These are phyloP conservation scores for Typhlomys cinereus DNA, from an alignment of 2,113 vertebrate species.

Conservation along the genomic window DNA sequence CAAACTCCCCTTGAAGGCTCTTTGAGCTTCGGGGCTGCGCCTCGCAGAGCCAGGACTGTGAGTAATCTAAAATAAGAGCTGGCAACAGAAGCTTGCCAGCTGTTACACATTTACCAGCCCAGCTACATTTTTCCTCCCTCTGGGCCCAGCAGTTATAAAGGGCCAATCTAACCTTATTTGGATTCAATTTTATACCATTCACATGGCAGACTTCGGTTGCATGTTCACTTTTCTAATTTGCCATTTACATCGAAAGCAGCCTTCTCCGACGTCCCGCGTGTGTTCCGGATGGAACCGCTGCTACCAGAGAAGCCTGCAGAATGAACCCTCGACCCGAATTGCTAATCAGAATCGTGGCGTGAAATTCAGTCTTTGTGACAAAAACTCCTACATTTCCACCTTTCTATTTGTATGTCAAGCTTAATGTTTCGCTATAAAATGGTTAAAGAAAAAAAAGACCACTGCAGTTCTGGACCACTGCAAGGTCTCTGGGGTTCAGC, in stretches of 20 bases:
- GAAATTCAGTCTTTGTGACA: not conserved
- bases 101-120: constrained; percentile 83
- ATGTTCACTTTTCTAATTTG: constrained; percentile 69
- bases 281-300: rapidly evolving
- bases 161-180: constrained; percentile 86
- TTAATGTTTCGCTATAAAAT: not conserved
- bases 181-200: constrained; percentile 81
- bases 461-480: not conserved
- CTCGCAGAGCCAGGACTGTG: constrained; percentile 69
- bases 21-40: constrained; percentile 73
- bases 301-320: constrained; percentile 34
- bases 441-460: not conserved
- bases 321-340: constrained; percentile 61
- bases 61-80: constrained; percentile 86
- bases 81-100: constrained; percentile 82
- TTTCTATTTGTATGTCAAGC: not conserved
- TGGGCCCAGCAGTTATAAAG: constrained; percentile 75
- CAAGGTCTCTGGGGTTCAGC: not conserved
- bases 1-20: constrained; percentile 58
- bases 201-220: constrained; percentile 66
- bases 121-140: constrained; percentile 80
- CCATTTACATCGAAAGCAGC: constrained; percentile 69
- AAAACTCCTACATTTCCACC: not conserved
- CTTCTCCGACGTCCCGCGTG: constrained; percentile 28
- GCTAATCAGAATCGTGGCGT: constrained; percentile 44